Conservation (phyloP, 2,113 vertebrate species). For the Macrotis lagotis region DNA sequence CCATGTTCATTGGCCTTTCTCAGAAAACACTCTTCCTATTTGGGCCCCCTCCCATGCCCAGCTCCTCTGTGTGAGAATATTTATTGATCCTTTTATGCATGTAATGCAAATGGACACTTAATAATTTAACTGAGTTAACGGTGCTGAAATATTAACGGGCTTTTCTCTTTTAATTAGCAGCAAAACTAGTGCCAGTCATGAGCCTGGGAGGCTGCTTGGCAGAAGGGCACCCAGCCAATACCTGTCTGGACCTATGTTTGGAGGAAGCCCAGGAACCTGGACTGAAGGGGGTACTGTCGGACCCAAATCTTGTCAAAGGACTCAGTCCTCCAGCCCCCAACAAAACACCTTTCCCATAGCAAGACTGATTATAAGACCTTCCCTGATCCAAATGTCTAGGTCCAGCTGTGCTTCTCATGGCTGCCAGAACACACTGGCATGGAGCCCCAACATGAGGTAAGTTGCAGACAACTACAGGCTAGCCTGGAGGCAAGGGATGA, state of each 20-base stretch:
- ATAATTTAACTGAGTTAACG: constrained; percentile 85
- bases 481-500: background rate
- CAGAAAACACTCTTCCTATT: background rate
- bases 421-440: background rate
- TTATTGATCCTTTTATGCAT: constrained; percentile 85
- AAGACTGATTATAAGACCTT: background rate
- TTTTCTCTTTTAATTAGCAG: constrained; percentile 86
- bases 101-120: constrained; percentile 86
- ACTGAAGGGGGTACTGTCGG: fast-evolving
- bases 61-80: constrained; percentile 67
- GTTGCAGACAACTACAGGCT: background rate
- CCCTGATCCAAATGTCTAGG: background rate
- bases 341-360: background rate
- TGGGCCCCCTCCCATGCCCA: background rate
- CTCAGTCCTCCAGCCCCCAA: background rate
- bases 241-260: background rate
- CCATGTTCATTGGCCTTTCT: constrained; percentile 56
- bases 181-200: constrained; percentile 26
- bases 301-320: background rate
- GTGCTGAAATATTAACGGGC: constrained; percentile 85
- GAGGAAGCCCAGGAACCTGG: background rate
- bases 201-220: background rate
- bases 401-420: background rate
- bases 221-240: background rate
- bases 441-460: background rate